Evolutionary conservation across 2,888 invertebrate species (phyloP).

Genomic region (Sericinus montela): DNA sequence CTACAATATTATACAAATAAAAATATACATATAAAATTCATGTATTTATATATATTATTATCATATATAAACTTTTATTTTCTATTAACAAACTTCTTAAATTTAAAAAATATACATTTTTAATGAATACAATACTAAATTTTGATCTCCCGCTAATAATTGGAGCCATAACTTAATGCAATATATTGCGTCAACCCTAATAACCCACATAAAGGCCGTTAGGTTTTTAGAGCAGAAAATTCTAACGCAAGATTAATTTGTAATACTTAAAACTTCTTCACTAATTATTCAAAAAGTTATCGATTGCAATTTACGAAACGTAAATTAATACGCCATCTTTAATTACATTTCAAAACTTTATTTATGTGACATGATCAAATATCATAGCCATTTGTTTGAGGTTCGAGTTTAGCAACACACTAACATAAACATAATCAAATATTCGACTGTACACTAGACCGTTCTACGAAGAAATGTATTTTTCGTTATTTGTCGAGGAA

Average conservation of each 20-base stretch:
- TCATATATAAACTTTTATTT: too few species aligned
- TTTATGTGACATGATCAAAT: constrained; percentile 1
- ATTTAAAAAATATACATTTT: too few species aligned
- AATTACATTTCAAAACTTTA: constrained; percentile 9
- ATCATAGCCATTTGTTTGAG: constrained; percentile 1
- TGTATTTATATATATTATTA: too few species aligned
- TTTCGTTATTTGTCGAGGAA: too few species aligned
- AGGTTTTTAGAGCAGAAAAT: constrained; percentile 60
- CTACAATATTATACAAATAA: too few species aligned
- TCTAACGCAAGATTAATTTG: constrained; percentile 58
- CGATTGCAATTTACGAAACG: neutral
- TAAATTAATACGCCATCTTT: constrained; percentile 1
- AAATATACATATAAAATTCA: too few species aligned
- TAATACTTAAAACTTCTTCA: neutral
- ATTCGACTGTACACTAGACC: too few species aligned
- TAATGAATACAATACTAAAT: too few species aligned
- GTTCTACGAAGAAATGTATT: too few species aligned
- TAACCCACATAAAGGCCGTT: constrained; percentile 54
- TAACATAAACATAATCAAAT: too few species aligned
- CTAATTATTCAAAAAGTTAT: neutral
- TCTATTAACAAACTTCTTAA: too few species aligned
- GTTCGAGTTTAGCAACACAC: too few species aligned
- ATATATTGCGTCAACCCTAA: constrained; percentile 43
- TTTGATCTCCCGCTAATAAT: constrained; percentile 26
- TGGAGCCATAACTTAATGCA: constrained; percentile 22